A percentile compares a stretch with the other conserved stretches of the same genome.
Conservation (phyloP, 2,888 invertebrate species). For the Aleiodes leptofemur region DNA sequence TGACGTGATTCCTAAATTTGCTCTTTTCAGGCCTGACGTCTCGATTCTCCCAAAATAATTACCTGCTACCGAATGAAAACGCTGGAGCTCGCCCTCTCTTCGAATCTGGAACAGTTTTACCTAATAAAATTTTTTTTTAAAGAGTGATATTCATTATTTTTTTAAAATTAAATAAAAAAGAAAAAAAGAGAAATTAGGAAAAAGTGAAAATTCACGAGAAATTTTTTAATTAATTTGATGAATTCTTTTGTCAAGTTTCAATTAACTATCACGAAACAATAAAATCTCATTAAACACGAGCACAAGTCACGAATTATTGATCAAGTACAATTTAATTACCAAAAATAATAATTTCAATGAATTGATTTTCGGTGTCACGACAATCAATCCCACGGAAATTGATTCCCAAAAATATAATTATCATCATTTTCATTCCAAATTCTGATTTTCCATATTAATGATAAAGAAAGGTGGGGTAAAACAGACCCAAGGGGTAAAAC, state of each 20-base stretch:
- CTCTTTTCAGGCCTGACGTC: too few relatives aligned
- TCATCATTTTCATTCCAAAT: too few relatives aligned
- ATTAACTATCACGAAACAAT: too few relatives aligned
- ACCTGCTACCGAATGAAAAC: slow-evolving; percentile 86
- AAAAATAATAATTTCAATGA: too few relatives aligned
- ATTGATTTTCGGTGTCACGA: too few relatives aligned
- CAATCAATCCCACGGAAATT: too few relatives aligned
- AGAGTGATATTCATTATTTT: background rate
- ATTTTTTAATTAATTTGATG: background rate
- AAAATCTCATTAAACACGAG: too few relatives aligned
- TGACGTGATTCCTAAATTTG: too few relatives aligned
- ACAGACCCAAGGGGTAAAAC: too few relatives aligned
- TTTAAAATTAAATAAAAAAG: background rate
- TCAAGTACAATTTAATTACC: background rate
- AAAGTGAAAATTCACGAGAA: slow-evolving; percentile 31
- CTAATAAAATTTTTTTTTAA: slow-evolving; percentile 75
- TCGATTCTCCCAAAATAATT: slow-evolving; percentile 38
- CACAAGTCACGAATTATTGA: background rate
- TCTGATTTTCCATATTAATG: too few relatives aligned
- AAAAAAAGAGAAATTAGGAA: slow-evolving; percentile 8
- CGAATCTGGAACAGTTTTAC: slow-evolving; percentile 86
- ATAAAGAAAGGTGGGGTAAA: too few relatives aligned
- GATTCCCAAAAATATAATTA: too few relatives aligned
- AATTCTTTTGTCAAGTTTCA: background rate
- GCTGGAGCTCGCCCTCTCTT: slow-evolving; percentile 87